Evolutionary conservation across 1,140 invertebrate species (phyloP).

Genomic region (Vanessa atalanta): DNA sequence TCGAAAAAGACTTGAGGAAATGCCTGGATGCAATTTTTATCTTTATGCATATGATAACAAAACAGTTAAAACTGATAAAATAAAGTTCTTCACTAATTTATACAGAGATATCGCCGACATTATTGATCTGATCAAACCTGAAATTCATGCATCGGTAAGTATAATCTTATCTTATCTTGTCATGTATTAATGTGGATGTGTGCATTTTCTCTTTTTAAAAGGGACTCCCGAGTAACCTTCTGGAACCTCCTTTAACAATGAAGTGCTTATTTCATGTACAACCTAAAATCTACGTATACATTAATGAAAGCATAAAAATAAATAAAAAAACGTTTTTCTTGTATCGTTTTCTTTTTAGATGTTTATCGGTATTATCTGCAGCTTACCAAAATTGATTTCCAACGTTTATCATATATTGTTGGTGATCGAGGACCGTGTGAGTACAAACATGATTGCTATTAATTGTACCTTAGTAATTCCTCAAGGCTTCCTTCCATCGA

Average conservation of each 20-base stretch:
- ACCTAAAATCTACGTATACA: too few relatives aligned
- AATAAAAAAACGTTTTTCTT: too few relatives aligned
- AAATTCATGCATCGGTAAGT: constrained; percentile 65
- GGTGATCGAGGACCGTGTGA: constrained; percentile 58
- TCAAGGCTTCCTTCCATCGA: too few relatives aligned
- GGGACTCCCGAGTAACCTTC: too few relatives aligned
- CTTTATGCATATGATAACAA: constrained; percentile 59
- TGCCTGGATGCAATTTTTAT: constrained; percentile 49
- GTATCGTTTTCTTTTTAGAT: constrained; percentile 47
- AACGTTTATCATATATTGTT: constrained; percentile 61
- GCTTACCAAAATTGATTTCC: constrained; percentile 62
- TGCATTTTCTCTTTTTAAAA: not conserved
- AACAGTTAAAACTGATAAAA: constrained; percentile 57
- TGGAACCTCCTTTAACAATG: too few relatives aligned
- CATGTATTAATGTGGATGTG: too few relatives aligned
- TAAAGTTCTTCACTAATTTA: constrained; percentile 53
- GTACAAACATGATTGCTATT: constrained; percentile 27
- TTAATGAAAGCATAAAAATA: too few relatives aligned
- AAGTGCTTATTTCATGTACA: too few relatives aligned
- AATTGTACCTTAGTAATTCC: too few relatives aligned
- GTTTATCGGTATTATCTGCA: constrained; percentile 59
- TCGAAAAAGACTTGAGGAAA: constrained; percentile 53
- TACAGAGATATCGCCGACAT: constrained; percentile 63
- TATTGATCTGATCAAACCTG: constrained; percentile 57
- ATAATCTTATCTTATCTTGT: not conserved